Conservation (phyloP, 2,888 invertebrate species). For the Drosophila mimetica region DNA sequence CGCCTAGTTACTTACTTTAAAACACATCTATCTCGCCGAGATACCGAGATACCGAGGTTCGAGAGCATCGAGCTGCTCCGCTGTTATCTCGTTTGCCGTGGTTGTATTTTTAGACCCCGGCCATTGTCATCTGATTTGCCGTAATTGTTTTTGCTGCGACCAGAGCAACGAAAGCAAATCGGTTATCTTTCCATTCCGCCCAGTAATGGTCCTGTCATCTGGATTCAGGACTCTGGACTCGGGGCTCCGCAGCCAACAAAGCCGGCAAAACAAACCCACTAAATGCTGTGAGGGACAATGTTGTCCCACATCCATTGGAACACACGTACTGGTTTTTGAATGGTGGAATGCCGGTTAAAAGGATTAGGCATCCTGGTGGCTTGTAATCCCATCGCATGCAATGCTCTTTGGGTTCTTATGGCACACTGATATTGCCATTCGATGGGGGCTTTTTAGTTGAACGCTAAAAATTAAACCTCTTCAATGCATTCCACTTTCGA, state of each 20-base stretch:
- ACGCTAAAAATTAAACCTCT: no score
- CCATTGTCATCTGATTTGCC: constrained; percentile 31
- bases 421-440: neutral
- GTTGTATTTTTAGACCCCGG: constrained; percentile 15
- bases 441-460: neutral
- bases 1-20: constrained; percentile 40
- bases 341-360: neutral
- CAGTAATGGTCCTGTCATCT: constrained; percentile 9
- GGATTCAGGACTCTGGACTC: neutral
- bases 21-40: constrained; percentile 47
- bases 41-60: constrained; percentile 17
- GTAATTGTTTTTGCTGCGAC: constrained; percentile 23
- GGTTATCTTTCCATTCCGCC: constrained; percentile 11
- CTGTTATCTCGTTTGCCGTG: constrained; percentile 11
- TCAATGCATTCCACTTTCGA: no score
- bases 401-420: neutral
- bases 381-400: constrained; percentile 4
- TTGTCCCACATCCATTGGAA: constrained; percentile 3
- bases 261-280: constrained; percentile 7
- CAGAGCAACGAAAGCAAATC: constrained; percentile 16
- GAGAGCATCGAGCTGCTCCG: constrained; percentile 3
- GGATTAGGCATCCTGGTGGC: constrained; percentile 10
- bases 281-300: constrained; percentile 2
- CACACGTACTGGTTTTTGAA: neutral
- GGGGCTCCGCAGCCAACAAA: neutral